Evolutionary conservation across 2,113 vertebrate genomes (phyloP).

Genomic region (Strix uralensis): DNA sequence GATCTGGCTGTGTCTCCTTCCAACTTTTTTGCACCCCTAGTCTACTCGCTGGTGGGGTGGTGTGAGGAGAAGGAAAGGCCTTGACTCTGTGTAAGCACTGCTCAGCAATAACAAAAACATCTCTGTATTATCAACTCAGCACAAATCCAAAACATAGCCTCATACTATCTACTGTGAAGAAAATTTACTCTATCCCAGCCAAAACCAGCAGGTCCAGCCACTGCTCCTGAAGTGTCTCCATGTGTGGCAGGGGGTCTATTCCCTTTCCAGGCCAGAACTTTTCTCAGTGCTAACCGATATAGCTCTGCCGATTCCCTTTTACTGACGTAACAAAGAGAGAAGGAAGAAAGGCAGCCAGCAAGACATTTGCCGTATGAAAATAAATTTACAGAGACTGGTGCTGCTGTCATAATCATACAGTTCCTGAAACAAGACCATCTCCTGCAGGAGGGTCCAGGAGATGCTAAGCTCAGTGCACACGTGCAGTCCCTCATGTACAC

Average conservation of each 20-base stretch:
- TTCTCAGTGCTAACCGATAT: fast-evolving
- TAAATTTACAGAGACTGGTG: background rate
- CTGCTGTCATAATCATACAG: background rate
- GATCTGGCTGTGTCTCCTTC: background rate
- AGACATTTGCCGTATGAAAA: background rate
- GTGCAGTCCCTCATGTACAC: background rate
- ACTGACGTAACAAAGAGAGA: background rate
- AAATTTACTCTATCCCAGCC: background rate
- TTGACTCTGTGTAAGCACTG: background rate
- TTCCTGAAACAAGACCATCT: background rate
- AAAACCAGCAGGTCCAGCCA: background rate
- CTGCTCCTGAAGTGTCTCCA: background rate
- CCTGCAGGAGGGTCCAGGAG: background rate
- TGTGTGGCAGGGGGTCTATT: fast-evolving
- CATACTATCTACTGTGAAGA: background rate
- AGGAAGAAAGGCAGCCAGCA: background rate
- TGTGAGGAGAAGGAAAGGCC: background rate
- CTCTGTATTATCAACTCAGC: background rate
- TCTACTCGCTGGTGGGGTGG: no score
- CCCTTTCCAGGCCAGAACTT: background rate
- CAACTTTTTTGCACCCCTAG: background rate
- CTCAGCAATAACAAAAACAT: background rate
- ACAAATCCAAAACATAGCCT: background rate
- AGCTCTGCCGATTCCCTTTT: background rate
- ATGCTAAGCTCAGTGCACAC: background rate